Percentiles rank a stretch among this genome's conserved stretches.
Evolutionary conservation across 2,797 vertebrate species (phyloP).

Genomic region (Tapirus indicus): DNA sequence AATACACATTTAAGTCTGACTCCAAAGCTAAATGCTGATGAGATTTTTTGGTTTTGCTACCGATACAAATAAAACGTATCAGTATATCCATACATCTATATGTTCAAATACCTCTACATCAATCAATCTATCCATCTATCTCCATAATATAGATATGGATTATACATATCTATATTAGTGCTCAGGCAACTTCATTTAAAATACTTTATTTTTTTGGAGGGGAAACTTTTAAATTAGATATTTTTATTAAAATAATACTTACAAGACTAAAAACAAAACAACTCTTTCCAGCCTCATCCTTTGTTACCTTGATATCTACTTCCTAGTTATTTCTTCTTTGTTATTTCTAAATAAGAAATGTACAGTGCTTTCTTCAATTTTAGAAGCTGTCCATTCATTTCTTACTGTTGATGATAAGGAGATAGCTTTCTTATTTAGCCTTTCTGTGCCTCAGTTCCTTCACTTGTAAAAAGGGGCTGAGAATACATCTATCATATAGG

Average conservation of each 20-base stretch:
- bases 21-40: not conserved
- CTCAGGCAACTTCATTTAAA: not conserved
- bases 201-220: not conserved
- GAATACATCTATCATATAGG: not conserved
- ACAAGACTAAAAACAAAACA: not conserved
- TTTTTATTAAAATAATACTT: constrained; percentile 14
- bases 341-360: not conserved
- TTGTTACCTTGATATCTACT: not conserved
- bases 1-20: not conserved
- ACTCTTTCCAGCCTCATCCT: not conserved
- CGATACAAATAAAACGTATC: not conserved
- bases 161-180: not conserved
- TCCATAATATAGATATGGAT: too few relatives aligned
- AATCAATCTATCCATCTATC: not conserved
- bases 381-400: not conserved
- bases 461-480: not conserved
- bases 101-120: not conserved
- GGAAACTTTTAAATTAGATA: not conserved
- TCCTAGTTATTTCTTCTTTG: not conserved
- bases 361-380: not conserved
- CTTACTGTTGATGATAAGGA: not conserved
- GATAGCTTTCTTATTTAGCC: not conserved
- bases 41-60: not conserved
- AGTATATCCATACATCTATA: not conserved
- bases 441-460: not conserved